Evolutionary conservation across 2,888 invertebrate genomes (phyloP), one percentile per base, ranked within the genome.

Genomic region (Patella ulyssiponensis): DNA sequence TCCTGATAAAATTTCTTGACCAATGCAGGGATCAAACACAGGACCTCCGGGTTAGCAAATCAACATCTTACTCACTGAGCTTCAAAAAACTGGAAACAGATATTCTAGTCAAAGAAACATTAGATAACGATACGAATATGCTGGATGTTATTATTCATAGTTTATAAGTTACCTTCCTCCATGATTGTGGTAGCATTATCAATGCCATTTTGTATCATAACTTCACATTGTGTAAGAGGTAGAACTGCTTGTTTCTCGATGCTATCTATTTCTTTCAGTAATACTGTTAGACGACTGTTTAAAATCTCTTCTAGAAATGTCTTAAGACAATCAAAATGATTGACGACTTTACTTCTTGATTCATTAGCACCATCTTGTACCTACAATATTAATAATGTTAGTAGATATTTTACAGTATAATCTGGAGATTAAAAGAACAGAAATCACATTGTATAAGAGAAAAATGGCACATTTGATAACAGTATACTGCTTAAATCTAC

Each of bases 191-290:
- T 73, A n/a, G 89, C 89, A 52, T 82, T 84, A 15, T 77, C 76
- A 17, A 89, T 81, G 51, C 86, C 85, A 17, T 87, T 79, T 72
- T 87, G 84, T 53, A 91, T 86, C 74, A 90, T 79, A 15, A 86
- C 86, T 71, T 88, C 86, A 85, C 89, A 89, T 71, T 88, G 81
- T 23, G 80, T 75, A 51, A 91, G 80, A 15, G 91, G 90, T 17
- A 83, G 80, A 27, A 89, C 79, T 17, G 89, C 86, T 9, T 79
- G 76, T 14, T 77, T 76, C 54, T 88, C 87, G 14, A 88, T 82
- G 12, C 77, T 76, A 44, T 85, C 84, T 5, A 91, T 85, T 75
- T 90, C 86, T 33, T 76, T 64, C 64, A 85, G 71, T 75, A 91
- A 79, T 15, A 84, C 78, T 9, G 53, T 70, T 70, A 87, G 82